phyloP scores from a whole-genome alignment of 2,888 invertebrate genomes.

The Taphrorychus bicolor region DNA sequence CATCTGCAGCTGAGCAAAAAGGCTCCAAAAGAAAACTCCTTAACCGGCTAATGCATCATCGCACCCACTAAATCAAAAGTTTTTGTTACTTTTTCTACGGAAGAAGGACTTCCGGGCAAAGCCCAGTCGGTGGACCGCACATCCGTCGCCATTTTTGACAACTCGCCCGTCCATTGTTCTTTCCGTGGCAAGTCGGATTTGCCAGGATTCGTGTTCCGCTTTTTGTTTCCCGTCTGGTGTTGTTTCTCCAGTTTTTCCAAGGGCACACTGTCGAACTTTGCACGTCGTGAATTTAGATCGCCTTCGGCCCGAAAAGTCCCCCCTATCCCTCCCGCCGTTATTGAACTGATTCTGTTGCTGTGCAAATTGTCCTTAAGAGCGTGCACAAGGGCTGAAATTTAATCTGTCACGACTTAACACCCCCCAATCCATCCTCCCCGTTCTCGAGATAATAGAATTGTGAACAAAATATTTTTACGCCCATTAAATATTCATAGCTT shows the following conservation, averaged over 20 bases:
- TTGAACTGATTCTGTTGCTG: too few relatives aligned
- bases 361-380: too few relatives aligned
- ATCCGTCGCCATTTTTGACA: slow-evolving; percentile 33
- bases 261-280: too few relatives aligned
- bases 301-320: too few relatives aligned
- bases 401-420: background rate
- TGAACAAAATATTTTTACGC: slow-evolving; percentile 26
- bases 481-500: slow-evolving; percentile 35
- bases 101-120: slow-evolving; percentile 27
- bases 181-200: background rate
- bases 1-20: background rate
- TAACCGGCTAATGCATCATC: slow-evolving; percentile 31
- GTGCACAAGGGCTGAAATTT: background rate
- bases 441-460: slow-evolving; percentile 9
- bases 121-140: slow-evolving; percentile 31
- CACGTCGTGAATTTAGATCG: too few relatives aligned
- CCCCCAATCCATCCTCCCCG: background rate
- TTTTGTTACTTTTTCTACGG: slow-evolving; percentile 29
- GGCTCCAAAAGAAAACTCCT: slow-evolving; percentile 14
- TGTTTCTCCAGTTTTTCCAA: background rate
- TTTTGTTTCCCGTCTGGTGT: background rate
- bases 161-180: slow-evolving; percentile 28
- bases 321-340: too few relatives aligned
- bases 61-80: slow-evolving; percentile 35
- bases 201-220: background rate